Conservation (phyloP, 2,113 vertebrate species). For the Coreoperca whiteheadi region DNA sequence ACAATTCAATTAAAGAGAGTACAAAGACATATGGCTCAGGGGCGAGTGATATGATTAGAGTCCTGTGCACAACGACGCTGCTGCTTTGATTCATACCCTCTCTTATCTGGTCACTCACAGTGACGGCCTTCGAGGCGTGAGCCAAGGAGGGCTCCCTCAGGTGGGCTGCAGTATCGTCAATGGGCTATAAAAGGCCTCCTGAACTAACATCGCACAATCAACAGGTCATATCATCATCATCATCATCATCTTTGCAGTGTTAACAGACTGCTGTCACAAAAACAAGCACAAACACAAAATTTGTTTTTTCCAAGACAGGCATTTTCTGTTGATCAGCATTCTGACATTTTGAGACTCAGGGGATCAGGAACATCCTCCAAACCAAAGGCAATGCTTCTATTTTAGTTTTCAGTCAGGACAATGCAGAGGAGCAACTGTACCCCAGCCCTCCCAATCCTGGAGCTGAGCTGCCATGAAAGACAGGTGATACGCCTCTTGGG, state of each 20-base stretch:
- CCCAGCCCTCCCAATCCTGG: constrained; percentile 23
- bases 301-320: background rate
- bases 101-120: constrained; percentile 54
- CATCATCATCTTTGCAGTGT: constrained; percentile 22
- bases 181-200: constrained; percentile 20
- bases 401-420: constrained; percentile 66
- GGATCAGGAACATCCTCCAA: constrained; percentile 47
- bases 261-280: background rate
- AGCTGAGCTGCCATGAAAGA: constrained; percentile 72
- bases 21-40: constrained; percentile 77
- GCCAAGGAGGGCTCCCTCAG: constrained; percentile 25
- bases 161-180: constrained; percentile 34
- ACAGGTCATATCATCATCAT: constrained; percentile 26
- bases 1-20: constrained; percentile 82
- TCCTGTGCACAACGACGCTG: constrained; percentile 47
- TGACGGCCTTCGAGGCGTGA: constrained; percentile 10
- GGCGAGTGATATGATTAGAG: constrained; percentile 81
- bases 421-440: constrained; percentile 71
- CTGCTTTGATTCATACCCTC: constrained; percentile 73
- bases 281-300: background rate
- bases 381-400: constrained; percentile 35
- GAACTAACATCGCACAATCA: constrained; percentile 25
- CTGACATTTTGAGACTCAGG: constrained; percentile 41
- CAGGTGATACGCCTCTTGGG: constrained; percentile 76
- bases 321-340: constrained; percentile 49